These are phyloP conservation scores for Psephotus haematonotus DNA, from an alignment of 2,113 vertebrate genomes.

Conservation along the genomic window DNA sequence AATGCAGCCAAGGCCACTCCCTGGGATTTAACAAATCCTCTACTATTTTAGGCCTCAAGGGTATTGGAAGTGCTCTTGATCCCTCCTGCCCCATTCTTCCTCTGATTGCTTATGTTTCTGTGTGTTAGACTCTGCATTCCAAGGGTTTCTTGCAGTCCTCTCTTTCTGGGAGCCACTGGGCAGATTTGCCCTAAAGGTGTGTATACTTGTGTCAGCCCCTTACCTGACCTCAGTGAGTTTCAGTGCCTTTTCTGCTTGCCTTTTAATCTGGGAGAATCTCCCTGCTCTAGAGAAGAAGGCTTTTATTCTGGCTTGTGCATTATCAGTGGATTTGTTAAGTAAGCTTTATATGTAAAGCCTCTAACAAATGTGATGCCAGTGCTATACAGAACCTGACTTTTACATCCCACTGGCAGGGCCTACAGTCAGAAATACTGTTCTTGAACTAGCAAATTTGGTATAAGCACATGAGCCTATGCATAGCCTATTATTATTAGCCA, in stretches of 20 bases:
- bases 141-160: neutral
- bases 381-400: neutral
- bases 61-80: neutral
- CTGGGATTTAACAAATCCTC: constrained; percentile 43
- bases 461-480: neutral
- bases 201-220: neutral
- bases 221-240: neutral
- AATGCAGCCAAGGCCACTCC: neutral
- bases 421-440: neutral
- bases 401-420: neutral
- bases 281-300: neutral
- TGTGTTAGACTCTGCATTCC: fast-evolving
- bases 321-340: neutral
- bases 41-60: neutral
- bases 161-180: neutral
- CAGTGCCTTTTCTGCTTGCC: neutral
- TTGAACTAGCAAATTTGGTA: neutral
- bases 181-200: neutral
- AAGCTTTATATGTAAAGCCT: neutral
- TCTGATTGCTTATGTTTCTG: neutral
- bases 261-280: neutral
- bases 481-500: neutral
- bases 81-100: neutral
- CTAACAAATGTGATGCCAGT: neutral
- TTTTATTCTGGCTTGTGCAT: neutral